These are phyloP conservation scores for Cheilosia grossa DNA, from an alignment of 2,888 invertebrate species.

Conservation along the genomic window DNA sequence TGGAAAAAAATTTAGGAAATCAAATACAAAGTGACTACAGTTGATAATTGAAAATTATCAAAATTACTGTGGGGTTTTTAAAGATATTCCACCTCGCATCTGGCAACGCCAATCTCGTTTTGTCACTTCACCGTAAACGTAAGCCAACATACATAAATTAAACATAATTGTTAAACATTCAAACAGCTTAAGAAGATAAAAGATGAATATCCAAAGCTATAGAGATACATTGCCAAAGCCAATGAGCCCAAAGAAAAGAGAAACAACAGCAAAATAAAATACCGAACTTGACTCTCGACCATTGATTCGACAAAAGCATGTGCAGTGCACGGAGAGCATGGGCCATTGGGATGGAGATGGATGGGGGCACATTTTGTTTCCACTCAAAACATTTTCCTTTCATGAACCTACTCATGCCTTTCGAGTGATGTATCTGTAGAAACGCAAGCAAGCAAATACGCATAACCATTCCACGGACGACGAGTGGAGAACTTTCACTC, in stretches of 20 bases:
- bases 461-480: neutral
- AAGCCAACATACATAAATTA: conserved; percentile 64
- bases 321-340: neutral
- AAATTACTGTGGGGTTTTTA: too few species aligned
- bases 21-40: too few species aligned
- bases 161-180: conserved; percentile 68
- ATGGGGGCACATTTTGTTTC: conserved; percentile 33
- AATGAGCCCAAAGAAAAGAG: conserved; percentile 19
- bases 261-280: conserved; percentile 15
- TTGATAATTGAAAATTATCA: too few species aligned
- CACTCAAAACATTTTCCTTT: conserved; percentile 65
- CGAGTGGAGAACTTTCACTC: conserved; percentile 43
- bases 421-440: conserved; percentile 43
- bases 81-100: neutral
- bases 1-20: too few species aligned
- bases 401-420: conserved; percentile 6
- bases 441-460: neutral
- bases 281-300: neutral
- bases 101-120: conserved; percentile 50
- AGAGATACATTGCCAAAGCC: conserved; percentile 30
- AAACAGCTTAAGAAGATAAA: conserved; percentile 72
- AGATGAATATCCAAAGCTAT: conserved; percentile 63
- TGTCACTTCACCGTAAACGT: conserved; percentile 35
- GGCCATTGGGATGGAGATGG: neutral
- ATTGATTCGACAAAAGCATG: neutral